These are phyloP conservation scores for Eupeodes luniger DNA, from an alignment of 2,888 invertebrate genomes.

Conservation along the genomic window DNA sequence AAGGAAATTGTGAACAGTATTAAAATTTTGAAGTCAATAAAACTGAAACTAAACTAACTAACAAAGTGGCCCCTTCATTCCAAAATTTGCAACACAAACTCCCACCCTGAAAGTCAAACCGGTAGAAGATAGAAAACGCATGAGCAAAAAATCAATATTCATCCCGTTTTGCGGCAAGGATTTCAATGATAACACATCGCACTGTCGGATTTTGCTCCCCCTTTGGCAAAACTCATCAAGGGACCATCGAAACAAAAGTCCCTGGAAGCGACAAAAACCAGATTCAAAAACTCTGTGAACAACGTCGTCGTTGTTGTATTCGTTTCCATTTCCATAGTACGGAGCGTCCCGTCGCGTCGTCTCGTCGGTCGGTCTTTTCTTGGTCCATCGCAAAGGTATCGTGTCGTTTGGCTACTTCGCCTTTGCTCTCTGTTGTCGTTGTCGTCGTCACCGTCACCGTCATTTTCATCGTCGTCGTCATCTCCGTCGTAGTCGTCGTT, in stretches of 20 bases:
- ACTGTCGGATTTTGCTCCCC: constrained; percentile 13
- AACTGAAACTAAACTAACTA: no score
- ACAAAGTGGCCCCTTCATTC: neutral
- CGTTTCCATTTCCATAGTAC: constrained; percentile 8
- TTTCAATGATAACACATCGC: constrained; percentile 52
- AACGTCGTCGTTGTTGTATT: constrained; percentile 18
- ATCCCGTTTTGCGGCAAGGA: constrained; percentile 59
- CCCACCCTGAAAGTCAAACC: neutral
- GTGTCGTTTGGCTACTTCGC: constrained; percentile 9
- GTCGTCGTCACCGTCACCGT: neutral
- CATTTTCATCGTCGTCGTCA: neutral
- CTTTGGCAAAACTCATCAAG: constrained; percentile 59
- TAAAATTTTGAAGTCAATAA: no score
- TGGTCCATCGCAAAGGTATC: neutral
- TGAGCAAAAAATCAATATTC: constrained; percentile 72
- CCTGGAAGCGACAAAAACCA: constrained; percentile 47
- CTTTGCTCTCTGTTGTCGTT: constrained; percentile 9
- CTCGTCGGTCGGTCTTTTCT: neutral
- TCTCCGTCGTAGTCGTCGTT: neutral
- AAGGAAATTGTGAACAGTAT: no score
- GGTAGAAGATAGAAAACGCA: constrained; percentile 5
- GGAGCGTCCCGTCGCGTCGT: no score
- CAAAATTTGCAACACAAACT: neutral
- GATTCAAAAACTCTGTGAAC: constrained; percentile 32
- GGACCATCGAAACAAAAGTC: constrained; percentile 43